Evolutionary conservation across 2,797 vertebrate genomes (phyloP), one percentile per base, ranked within the genome.

Genomic region (Poeciliopsis presidionis): DNA sequence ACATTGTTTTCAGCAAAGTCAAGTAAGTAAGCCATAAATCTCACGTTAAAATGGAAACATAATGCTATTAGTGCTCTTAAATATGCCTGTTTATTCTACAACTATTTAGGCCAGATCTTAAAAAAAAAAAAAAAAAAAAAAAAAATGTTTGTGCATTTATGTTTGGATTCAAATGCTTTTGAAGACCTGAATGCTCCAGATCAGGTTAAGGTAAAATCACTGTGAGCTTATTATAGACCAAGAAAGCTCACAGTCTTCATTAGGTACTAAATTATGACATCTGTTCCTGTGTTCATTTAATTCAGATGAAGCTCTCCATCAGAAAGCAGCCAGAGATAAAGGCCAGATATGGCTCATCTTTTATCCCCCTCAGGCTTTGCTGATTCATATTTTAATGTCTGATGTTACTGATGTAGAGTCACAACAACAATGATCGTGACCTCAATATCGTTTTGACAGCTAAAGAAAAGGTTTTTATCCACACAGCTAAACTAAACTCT

Each of bases 1-100:
- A 99, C 94, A 99, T 99, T 2, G 97, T 99, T 93, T 99, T 99
- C 96, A 97, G 96, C 93, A 99, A 99, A 96, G 98, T 99, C 95
- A 99, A 99, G 98, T 99, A 95, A 95, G 97, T 71, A 78, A 75
- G 25, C 1, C 39, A 30, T 22, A 36, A 25, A 16, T 28, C 16
- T 43, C 30, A 12, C 1, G 2, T 36, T 43, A 39, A 36, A 13
- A 36, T 36, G 18, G 41, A 28, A 57, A 25, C n/a, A 41, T 13
- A 6, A n/a, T 41, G 1, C 5, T 12, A 69, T 25, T 6, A 43
- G 39, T 69, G 0, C 4, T 41, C 22, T 67, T 65, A 41, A 65
- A 41, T 39, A 9, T 11, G 8, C 20, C 18, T 11, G 63, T 41
- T 11, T 41, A 22, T 22, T 36, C 33, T 67, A 25, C 11, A 25